Evolutionary conservation across 1,140 invertebrate genomes (phyloP).

Genomic region (Pantala flavescens): DNA sequence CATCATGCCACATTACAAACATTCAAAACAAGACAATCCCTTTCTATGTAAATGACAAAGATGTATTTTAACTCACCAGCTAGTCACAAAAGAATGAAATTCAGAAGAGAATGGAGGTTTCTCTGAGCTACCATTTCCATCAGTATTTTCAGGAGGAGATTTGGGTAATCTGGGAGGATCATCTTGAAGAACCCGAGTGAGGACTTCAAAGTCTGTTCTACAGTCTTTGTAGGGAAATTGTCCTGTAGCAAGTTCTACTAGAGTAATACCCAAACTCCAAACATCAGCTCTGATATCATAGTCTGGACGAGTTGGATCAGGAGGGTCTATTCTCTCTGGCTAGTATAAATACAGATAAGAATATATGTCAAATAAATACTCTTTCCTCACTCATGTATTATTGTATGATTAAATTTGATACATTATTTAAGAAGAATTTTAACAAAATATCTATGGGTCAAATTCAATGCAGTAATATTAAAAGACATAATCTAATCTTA

Average conservation of each 20-base stretch:
- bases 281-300: constrained; percentile 98
- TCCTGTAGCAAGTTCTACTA: constrained; percentile 85
- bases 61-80: neutral
- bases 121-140: constrained; percentile 24
- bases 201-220: constrained; percentile 92
- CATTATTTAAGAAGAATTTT: constrained; percentile 13
- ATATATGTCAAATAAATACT: too few relatives aligned
- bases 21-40: too few relatives aligned
- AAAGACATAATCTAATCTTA: too few relatives aligned
- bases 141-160: neutral
- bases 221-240: constrained; percentile 88
- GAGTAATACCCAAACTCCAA: constrained; percentile 95
- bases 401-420: constrained; percentile 16
- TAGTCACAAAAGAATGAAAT: constrained; percentile 68
- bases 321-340: constrained; percentile 93
- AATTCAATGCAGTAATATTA: too few relatives aligned
- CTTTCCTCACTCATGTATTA: neutral
- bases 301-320: constrained; percentile 74
- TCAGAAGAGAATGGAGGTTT: constrained; percentile 64
- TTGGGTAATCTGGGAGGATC: constrained; percentile 71
- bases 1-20: too few relatives aligned
- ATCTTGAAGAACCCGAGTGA: constrained; percentile 78
- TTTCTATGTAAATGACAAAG: too few relatives aligned
- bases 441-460: too few relatives aligned
- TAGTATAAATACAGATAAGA: constrained; percentile 31